Percentiles rank a stretch among this genome's conserved stretches.
phyloP scores from a whole-genome alignment of 2,888 invertebrate species.

The Colletes collaris region DNA sequence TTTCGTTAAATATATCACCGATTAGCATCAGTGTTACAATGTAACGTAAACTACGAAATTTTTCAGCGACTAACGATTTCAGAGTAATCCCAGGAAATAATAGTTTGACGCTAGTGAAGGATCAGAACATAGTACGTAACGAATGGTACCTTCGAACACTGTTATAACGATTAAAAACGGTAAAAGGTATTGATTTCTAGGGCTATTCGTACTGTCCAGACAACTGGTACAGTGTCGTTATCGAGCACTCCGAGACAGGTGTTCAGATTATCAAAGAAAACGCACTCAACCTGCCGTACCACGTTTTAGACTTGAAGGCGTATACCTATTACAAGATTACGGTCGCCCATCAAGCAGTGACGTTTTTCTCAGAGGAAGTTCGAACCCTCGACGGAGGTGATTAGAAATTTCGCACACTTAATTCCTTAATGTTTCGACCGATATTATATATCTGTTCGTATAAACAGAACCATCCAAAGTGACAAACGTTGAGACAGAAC shows the following conservation, averaged over 20 bases:
- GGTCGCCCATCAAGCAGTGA: constrained; percentile 13
- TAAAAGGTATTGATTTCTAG: constrained; percentile 1
- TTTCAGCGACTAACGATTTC: constrained; percentile 42
- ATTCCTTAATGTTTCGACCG: not conserved
- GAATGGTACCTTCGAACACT: not conserved
- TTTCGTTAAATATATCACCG: not conserved
- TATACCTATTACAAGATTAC: constrained; percentile 51
- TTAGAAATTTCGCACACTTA: not conserved
- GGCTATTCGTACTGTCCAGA: constrained; percentile 58
- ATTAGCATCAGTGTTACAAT: not conserved
- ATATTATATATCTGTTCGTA: not conserved
- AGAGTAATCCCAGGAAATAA: constrained; percentile 34
- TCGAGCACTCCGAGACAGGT: constrained; percentile 8
- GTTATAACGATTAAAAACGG: constrained; percentile 1
- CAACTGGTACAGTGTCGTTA: constrained; percentile 61
- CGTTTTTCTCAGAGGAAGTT: constrained; percentile 29
- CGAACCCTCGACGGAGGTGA: constrained; percentile 68
- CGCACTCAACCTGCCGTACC: constrained; percentile 44
- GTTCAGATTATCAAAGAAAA: not conserved
- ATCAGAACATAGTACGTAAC: not conserved
- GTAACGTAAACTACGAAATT: not conserved
- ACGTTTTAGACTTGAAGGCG: constrained; percentile 35
- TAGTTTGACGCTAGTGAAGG: constrained; percentile 40
- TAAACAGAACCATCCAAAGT: constrained; percentile 62
- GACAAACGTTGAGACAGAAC: constrained; percentile 8